Conservation (phyloP, 2,888 invertebrate genomes). For the Elysia crispata region DNA sequence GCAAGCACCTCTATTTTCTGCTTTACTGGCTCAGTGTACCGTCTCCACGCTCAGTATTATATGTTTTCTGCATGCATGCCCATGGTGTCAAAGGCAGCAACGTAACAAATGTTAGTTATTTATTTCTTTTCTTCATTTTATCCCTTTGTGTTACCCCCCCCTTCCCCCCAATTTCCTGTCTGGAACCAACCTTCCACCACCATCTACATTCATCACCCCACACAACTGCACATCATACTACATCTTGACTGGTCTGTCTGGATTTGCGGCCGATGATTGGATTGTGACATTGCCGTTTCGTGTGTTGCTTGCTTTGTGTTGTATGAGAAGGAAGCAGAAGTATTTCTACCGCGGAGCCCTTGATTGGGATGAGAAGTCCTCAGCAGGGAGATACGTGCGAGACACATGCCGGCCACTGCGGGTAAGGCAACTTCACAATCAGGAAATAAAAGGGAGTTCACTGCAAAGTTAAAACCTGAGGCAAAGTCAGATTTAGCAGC, state of each 20-base stretch:
- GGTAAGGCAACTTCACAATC: slow-evolving; percentile 80
- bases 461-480: no score
- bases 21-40: no score
- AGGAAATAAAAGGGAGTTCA: background rate
- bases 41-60: no score
- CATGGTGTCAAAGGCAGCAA: no score
- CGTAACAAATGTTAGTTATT: slow-evolving; percentile 3
- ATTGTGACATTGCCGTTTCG: no score
- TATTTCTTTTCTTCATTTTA: slow-evolving; percentile 23
- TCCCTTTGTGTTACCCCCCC: slow-evolving; percentile 11
- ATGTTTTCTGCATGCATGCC: no score
- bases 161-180: slow-evolving; percentile 5
- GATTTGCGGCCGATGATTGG: no score
- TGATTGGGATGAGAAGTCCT: slow-evolving; percentile 98
- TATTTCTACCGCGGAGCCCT: slow-evolving; percentile 98
- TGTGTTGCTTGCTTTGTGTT: background rate
- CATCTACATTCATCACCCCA: background rate
- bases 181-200: slow-evolving; percentile 2
- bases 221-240: slow-evolving; percentile 2
- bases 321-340: slow-evolving; percentile 66
- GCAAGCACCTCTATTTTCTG: no score
- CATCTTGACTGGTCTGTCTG: background rate
- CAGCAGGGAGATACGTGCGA: slow-evolving; percentile 96
- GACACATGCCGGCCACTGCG: slow-evolving; percentile 97
- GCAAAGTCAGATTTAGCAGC: no score